Evolutionary conservation across 1,140 invertebrate species (phyloP).

Genomic region (Tenebrio molitor): DNA sequence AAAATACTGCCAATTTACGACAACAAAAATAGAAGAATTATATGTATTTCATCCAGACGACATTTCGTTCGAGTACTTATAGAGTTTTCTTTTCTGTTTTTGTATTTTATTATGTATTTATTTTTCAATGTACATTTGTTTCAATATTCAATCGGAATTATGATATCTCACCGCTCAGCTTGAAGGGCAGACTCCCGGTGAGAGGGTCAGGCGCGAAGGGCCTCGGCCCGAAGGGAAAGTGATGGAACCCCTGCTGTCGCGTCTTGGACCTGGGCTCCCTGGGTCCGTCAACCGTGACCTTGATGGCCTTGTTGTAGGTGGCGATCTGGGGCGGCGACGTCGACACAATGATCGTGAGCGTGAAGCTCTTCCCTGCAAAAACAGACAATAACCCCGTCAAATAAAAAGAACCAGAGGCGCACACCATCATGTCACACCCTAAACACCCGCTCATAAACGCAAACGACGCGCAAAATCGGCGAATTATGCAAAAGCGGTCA

Average conservation of each 20-base stretch:
- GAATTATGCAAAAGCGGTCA: conserved; percentile 41
- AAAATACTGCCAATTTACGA: too few species aligned
- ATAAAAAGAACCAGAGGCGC: conserved; percentile 49
- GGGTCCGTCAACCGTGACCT: conserved; percentile 98
- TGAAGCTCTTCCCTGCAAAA: conserved; percentile 99
- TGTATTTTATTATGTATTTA: too few species aligned
- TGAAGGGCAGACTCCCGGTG: conserved; percentile 84
- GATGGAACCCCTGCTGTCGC: conserved; percentile 87
- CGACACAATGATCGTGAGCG: conserved; percentile 93
- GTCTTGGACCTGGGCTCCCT: conserved; percentile 96
- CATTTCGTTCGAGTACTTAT: too few species aligned
- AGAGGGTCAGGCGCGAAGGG: conserved; percentile 84
- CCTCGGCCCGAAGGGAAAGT: conserved; percentile 86
- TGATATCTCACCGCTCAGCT: conserved; percentile 87
- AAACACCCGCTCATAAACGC: conserved; percentile 32
- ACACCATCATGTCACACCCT: conserved; percentile 20
- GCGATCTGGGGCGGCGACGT: conserved; percentile 94
- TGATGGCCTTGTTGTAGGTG: conserved; percentile 95
- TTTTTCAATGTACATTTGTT: too few species aligned
- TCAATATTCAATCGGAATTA: too few species aligned
- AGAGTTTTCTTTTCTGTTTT: too few species aligned
- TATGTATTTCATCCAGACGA: too few species aligned
- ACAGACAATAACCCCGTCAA: too few species aligned
- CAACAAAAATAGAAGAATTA: too few species aligned
- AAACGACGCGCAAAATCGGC: conserved; percentile 34